Evolutionary conservation across 2,888 invertebrate genomes (phyloP).

Genomic region (Hydropsyche betteni): DNA sequence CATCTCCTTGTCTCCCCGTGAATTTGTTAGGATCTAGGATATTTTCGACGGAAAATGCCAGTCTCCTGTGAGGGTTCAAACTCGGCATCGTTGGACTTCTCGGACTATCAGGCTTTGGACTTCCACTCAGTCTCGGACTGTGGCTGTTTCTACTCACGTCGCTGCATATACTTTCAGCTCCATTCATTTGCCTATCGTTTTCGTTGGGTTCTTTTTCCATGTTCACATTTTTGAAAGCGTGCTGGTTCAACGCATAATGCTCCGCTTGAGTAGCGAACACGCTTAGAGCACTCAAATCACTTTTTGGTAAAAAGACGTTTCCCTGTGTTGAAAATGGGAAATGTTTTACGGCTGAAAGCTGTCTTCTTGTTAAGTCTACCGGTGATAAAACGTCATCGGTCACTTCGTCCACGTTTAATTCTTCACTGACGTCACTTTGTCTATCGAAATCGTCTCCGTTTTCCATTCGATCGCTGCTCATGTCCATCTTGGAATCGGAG

Average conservation of each 20-base stretch:
- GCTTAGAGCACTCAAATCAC: constrained; percentile 40
- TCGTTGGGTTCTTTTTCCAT: constrained; percentile 41
- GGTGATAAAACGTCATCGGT: constrained; percentile 60
- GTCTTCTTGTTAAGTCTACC: constrained; percentile 59
- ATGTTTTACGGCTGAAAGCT: constrained; percentile 47
- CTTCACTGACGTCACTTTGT: constrained; percentile 55
- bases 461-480: constrained; percentile 41
- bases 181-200: constrained; percentile 54
- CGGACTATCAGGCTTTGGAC: constrained; percentile 56
- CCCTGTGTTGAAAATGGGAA: constrained; percentile 44
- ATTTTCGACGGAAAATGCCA: constrained; percentile 91
- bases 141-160: constrained; percentile 58
- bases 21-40: constrained; percentile 91
- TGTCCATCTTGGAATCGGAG: constrained; percentile 46
- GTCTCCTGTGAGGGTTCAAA: constrained; percentile 49
- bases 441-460: constrained; percentile 54
- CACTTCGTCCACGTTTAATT: constrained; percentile 59
- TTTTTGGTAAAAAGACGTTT: constrained; percentile 48
- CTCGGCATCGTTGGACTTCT: constrained; percentile 42
- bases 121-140: constrained; percentile 56
- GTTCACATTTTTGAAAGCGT: constrained; percentile 52
- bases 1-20: constrained; percentile 71
- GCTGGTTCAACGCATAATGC: constrained; percentile 42
- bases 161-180: constrained; percentile 61
- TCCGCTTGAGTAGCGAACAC: constrained; percentile 43